Base-by-base conservation (phyloP, 2,113 vertebrate species). In the Motacilla tschutschensis region DNA sequence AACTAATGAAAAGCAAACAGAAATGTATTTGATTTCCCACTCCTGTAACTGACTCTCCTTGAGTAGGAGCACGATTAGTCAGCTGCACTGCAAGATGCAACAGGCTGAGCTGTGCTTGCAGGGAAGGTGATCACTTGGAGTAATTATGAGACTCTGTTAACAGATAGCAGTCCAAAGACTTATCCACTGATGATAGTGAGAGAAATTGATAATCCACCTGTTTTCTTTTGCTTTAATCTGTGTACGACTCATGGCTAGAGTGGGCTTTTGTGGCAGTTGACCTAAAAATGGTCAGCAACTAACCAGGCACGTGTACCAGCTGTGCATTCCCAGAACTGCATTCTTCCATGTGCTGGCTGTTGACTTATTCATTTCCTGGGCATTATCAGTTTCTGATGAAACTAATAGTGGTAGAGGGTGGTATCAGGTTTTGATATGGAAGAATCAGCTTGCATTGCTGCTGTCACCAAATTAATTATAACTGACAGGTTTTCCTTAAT, bases 1-100 rank as follows among this genome's bases (percentile, higher is more conserved):
- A 93, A 90, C 21, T 88, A 86, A 92, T 83, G 91, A 88, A 91
- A 91, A 91, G 79, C 84, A 84, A 94, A 93, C 81, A 94, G 81
- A 84, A 84, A 55, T 80, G 15, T 74, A 79, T 82, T 93, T 91
- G 82, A 92, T 93, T 92, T 89, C 76, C 75, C 91, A 87, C 91
- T 91, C 89, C 79, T 82, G 50, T 93, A 94, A 88, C 89, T 82
- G 89, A 58, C 71, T 91, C 21, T 51, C 53, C 63, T 75, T n/a
- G 66, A 58, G 60, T 2, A 88, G 62, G 55, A 87, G 43, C 40
- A 47, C 5, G 17, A 51, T 79, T 50, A 88, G n/a, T 82, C 71
- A 73, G 59, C 91, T 70, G 28, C 33, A 13, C 2, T 73, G 75
- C 92, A 87, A 82, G 92, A 88, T 63, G 28, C 47, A 93, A 93